These are phyloP conservation scores for Sebastes variabilis DNA, from an alignment of 2,797 vertebrate species.

Conservation along the genomic window DNA sequence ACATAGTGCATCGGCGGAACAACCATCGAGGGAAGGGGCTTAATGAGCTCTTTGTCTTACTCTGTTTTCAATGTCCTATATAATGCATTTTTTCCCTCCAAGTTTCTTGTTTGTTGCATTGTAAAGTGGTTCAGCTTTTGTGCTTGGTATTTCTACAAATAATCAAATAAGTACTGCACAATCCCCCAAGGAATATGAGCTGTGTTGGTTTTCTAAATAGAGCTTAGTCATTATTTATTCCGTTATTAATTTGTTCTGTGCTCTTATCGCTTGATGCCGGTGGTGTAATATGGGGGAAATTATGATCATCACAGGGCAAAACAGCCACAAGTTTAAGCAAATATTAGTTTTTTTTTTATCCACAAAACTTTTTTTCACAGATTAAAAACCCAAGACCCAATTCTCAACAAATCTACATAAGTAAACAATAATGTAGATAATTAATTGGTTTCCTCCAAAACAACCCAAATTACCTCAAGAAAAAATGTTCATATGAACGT, in stretches of 20 bases:
- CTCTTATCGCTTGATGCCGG: constrained; percentile 20
- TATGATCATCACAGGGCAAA: constrained; percentile 24
- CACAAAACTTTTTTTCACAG: background rate
- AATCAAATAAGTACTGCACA: constrained; percentile 36
- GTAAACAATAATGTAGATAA: background rate
- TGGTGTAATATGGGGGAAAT: constrained; percentile 12
- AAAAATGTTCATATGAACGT: background rate
- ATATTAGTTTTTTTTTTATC: background rate
- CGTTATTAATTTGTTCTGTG: constrained; percentile 32
- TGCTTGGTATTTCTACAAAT: constrained; percentile 29
- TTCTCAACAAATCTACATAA: background rate
- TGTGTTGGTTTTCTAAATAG: constrained; percentile 60
- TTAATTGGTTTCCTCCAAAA: background rate
- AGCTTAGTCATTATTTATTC: constrained; percentile 59
- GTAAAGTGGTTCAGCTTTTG: constrained; percentile 35
- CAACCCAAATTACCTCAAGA: background rate
- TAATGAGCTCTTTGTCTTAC: constrained; percentile 61
- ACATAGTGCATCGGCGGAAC: constrained; percentile 26
- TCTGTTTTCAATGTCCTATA: constrained; percentile 37
- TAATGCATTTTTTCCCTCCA: constrained; percentile 19
- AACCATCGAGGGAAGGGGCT: constrained; percentile 11
- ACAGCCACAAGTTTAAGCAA: background rate
- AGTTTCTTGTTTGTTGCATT: constrained; percentile 37
- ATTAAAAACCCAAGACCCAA: background rate
- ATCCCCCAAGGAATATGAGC: constrained; percentile 41